Base-by-base conservation (phyloP, 1,140 invertebrate genomes). In the Diabrotica virgifera region DNA sequence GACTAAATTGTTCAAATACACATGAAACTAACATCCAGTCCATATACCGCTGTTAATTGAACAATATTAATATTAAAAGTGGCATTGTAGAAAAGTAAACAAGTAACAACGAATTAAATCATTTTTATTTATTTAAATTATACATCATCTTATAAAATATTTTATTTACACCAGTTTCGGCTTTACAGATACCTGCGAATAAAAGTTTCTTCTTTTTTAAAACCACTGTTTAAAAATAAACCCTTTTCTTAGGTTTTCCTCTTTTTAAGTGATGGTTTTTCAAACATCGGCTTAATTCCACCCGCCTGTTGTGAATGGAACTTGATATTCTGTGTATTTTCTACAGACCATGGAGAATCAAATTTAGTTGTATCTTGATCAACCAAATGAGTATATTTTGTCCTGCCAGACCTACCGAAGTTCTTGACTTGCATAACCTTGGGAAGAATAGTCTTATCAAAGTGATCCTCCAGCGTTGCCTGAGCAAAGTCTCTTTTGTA, bases 341-440 rank as follows among this genome's bases (percentile, higher is more conserved):
- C 96, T 5, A 89, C 88, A 64, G 92, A 90, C 97, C 97, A 99
- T 0, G 96, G 93, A 0, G 95, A 96, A 77, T 99, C 96, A 78
- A 98, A 97, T 70, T 94, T 90, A 0, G 98, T 99, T 0, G 98
- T 99, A 77, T 99, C 98, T 82, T 99, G 97, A 81, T 99, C 97
- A 0, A 99, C 96, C 73, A 99, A 84, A 83, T 99, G 98, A 5
- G 97, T 99, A 80, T 99, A 99, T 78, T 99, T 99, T 0, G 98
- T 99, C 59, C 97, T 86, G 14, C 97, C 97, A 65, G 97, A 98
- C 11, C 97, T 87, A 12, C 98, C 98, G 83, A 99, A 99, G 82
- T 99, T 99, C 81, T 99, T 99, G 0, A 99, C 97, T 85, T 99
- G 97, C 97, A 99, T 99, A 65, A 99, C 97, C 85, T 99, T 98